These are phyloP conservation scores for Panonychus citri DNA, from an alignment of 1,140 invertebrate species.

Conservation along the genomic window DNA sequence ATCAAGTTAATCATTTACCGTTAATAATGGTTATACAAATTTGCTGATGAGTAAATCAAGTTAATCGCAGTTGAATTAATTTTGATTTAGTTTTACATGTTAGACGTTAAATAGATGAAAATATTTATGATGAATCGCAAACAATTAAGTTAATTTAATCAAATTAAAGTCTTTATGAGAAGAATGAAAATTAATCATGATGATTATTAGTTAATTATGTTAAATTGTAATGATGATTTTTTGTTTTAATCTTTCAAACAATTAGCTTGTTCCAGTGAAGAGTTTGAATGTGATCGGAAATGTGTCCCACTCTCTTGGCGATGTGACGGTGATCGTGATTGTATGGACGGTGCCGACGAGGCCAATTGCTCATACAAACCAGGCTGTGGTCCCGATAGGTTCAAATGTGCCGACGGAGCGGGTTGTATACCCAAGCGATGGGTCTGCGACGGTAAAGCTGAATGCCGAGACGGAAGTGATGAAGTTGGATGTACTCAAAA, in stretches of 20 bases:
- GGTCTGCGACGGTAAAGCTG: constrained; percentile 15
- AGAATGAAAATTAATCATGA: no score
- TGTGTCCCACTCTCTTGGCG: constrained; percentile 31
- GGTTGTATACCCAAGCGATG: constrained; percentile 5
- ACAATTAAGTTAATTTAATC: no score
- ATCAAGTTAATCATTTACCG: no score
- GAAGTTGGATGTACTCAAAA: constrained; percentile 12
- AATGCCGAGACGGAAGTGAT: constrained; percentile 14
- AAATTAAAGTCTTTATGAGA: no score
- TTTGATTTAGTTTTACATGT: no score
- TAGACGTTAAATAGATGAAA: no score
- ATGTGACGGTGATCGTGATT: constrained; percentile 15
- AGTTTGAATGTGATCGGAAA: constrained; percentile 26
- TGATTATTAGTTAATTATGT: no score
- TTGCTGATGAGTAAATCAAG: no score
- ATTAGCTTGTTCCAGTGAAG: constrained; percentile 12
- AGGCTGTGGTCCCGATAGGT: constrained; percentile 11
- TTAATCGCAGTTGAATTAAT: no score
- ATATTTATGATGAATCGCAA: no score
- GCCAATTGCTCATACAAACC: constrained; percentile 29
- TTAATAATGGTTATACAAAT: no score
- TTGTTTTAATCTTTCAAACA: background rate
- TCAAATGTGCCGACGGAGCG: constrained; percentile 12
- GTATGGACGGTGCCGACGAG: constrained; percentile 22
- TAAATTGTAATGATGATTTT: no score